Conservation (phyloP, 2,888 invertebrate species). For the Leptinotarsa rubiginosa region DNA sequence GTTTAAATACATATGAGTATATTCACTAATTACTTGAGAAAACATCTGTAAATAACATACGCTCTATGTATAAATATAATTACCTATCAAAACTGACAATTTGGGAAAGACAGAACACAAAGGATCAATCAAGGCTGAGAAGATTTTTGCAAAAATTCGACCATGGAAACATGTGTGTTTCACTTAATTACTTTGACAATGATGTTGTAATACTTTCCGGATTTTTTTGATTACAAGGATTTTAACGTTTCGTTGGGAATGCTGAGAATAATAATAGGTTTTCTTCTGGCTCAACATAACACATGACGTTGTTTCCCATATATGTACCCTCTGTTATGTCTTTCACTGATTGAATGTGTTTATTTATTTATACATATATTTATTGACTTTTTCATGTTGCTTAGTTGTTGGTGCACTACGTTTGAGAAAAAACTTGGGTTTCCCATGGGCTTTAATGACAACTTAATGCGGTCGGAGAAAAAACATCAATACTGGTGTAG, state of each 20-base stretch:
- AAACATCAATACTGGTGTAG: conserved; percentile 24
- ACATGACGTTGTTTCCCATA: conserved; percentile 42
- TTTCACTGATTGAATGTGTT: conserved; percentile 15
- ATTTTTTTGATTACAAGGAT: not conserved
- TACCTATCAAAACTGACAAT: conserved; percentile 36
- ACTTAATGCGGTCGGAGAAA: conserved; percentile 1
- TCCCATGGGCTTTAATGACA: conserved; percentile 7
- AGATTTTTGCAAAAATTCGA: conserved; percentile 35
- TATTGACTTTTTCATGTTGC: conserved; percentile 18
- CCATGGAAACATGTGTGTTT: conserved; percentile 31
- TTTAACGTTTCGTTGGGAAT: conserved; percentile 25
- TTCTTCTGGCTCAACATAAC: conserved; percentile 26
- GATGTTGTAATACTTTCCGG: conserved; percentile 10
- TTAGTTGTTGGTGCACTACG: conserved; percentile 11
- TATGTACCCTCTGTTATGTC: conserved; percentile 40
- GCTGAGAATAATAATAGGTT: conserved; percentile 35
- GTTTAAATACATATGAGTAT: conserved; percentile 25
- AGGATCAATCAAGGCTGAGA: conserved; percentile 41
- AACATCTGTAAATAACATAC: conserved; percentile 40
- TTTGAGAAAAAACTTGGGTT: conserved; percentile 2
- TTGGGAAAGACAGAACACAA: conserved; percentile 34
- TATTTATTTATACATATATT: conserved; percentile 27
- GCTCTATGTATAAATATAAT: conserved; percentile 30
- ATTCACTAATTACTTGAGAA: conserved; percentile 21
- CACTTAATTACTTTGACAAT: conserved; percentile 31